Base-by-base conservation (phyloP, 2,113 vertebrate genomes). In the Gambusia affinis region DNA sequence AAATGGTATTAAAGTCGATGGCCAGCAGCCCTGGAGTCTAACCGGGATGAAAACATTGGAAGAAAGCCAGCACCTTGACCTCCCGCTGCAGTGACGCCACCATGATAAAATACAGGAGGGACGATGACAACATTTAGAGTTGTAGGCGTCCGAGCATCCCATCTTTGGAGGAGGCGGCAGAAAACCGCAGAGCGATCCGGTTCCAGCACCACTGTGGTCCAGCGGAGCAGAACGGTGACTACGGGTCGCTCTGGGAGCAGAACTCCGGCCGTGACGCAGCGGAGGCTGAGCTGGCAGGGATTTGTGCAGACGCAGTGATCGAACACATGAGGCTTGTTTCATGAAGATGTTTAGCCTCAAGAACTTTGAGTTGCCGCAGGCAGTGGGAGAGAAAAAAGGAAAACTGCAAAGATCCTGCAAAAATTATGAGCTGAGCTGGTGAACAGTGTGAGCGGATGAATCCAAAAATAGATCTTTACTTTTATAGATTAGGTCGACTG, bases 211-310 rank as follows among this genome's bases (percentile, higher is more conserved):
- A 29, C 69, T 60, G 19, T 74, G 80, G 73, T 67, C 78, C 84
- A 89, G 60, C 69, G 72, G 73, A 88, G 87, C 88, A 89, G 86
- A 84, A 87, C 90, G 79, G 91, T 86, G 83, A 88, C 84, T 73
- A 22, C 66, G 31, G 77, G 69, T 69, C 64, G 35, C 44, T 81
- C 66, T 60, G 66, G 66, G 31, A 60, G 65, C 4, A 27, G 74
- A 24, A 57, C 66, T 73, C 60, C 37, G 67, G 73, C 61, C 70
- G 47, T 27, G 63, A 31, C 33, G 73, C 24, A 72, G 66, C 11
- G 17, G 64, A 75, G 68, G n/a, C 75, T 83, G 73, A 85, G 68
- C 65, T 73, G 54, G 78, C 79, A 79, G 76, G 37, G 72, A 86
- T 85, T 74, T 71, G 68, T 80, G 77, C 79, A 74, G 83, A 79